Conservation (phyloP, 2,113 vertebrate genomes). For the Hylia prasina region DNA sequence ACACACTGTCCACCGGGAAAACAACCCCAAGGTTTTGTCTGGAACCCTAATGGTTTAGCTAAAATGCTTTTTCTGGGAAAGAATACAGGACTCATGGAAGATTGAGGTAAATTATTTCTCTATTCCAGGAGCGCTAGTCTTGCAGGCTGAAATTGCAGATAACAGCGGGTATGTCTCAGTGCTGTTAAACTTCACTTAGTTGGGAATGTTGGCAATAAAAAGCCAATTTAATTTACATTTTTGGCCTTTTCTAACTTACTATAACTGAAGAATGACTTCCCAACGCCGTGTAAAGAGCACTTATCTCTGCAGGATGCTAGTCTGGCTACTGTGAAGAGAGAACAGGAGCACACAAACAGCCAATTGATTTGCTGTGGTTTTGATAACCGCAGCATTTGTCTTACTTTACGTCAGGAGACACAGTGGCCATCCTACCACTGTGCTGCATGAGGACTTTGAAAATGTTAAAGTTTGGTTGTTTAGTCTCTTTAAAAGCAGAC, state of each 20-base stretch:
- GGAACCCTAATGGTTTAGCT: background rate
- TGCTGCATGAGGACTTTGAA: background rate
- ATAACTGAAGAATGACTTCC: conserved; percentile 22
- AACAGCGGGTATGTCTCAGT: background rate
- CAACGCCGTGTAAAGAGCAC: background rate
- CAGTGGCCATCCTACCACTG: background rate
- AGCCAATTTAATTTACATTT: conserved; percentile 26
- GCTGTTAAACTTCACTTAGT: background rate
- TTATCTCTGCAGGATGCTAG: conserved; percentile 25
- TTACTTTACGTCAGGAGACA: background rate
- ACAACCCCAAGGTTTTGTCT: background rate
- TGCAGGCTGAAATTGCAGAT: background rate
- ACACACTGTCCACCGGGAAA: background rate
- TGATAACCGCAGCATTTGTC: conserved; percentile 22
- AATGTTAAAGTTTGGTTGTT: background rate
- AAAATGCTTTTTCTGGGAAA: background rate
- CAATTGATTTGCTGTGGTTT: conserved; percentile 33
- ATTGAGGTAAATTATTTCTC: background rate
- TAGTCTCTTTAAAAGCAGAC: background rate
- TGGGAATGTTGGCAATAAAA: background rate
- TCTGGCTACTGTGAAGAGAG: conserved; percentile 20
- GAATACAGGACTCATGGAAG: background rate
- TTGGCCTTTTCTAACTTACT: background rate
- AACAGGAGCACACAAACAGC: conserved; percentile 30
- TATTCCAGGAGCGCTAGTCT: background rate